A percentile compares a stretch with the other conserved stretches of the same genome.
These are phyloP conservation scores for Lasioglossum oenotherae DNA, from an alignment of 2,888 invertebrate species.

Conservation along the genomic window DNA sequence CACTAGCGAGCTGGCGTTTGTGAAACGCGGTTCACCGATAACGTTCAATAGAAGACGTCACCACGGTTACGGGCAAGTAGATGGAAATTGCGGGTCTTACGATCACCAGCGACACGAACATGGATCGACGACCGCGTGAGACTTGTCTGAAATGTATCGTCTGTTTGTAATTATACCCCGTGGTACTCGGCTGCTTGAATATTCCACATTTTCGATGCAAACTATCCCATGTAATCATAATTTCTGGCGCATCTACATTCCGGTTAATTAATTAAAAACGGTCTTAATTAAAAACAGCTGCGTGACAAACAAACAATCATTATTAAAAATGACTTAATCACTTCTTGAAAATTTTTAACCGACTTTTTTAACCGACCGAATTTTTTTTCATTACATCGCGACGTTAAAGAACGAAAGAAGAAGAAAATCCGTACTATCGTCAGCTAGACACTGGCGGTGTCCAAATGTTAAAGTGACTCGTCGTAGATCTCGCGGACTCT, in stretches of 20 bases:
- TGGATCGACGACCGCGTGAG: slow-evolving; percentile 52
- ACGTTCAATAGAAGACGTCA: slow-evolving; percentile 41
- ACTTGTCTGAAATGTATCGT: slow-evolving; percentile 2
- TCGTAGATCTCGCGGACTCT: slow-evolving; percentile 16
- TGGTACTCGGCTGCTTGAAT: neutral
- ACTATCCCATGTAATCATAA: neutral
- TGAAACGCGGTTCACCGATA: slow-evolving; percentile 23
- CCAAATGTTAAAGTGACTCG: neutral
- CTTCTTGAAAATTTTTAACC: too few species aligned
- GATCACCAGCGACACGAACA: slow-evolving; percentile 11
- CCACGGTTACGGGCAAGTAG: neutral
- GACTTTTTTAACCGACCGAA: too few species aligned
- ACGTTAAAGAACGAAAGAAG: too few species aligned
- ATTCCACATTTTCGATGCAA: neutral
- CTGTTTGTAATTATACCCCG: neutral
- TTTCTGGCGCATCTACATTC: neutral
- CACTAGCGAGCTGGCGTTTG: slow-evolving; percentile 39
- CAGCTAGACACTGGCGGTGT: too few species aligned
- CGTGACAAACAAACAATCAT: too few species aligned
- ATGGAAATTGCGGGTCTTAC: slow-evolving; percentile 25
- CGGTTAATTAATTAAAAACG: neutral
- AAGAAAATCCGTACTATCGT: too few species aligned
- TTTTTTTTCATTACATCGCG: too few species aligned
- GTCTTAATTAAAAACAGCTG: too few species aligned
- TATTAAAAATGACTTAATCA: too few species aligned